phyloP scores from a whole-genome alignment of 2,113 vertebrate species.

The Otis tarda region DNA sequence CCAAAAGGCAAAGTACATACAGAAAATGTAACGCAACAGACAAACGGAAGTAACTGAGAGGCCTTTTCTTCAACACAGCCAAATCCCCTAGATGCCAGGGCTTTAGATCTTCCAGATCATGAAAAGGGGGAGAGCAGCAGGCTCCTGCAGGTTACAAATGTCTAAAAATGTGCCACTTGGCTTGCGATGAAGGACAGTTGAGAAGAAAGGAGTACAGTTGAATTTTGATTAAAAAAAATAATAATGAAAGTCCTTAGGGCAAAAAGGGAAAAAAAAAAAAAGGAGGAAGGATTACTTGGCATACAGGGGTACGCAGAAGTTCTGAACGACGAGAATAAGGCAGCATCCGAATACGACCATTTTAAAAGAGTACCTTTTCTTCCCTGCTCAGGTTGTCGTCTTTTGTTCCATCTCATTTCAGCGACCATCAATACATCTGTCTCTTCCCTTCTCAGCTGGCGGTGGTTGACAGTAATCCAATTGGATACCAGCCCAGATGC shows the following conservation, averaged over 20 bases:
- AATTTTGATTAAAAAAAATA: slow-evolving; percentile 21
- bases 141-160: slow-evolving; percentile 27
- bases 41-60: neutral
- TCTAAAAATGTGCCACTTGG: slow-evolving; percentile 52
- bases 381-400: neutral
- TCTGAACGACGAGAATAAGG: slow-evolving; percentile 31
- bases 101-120: slow-evolving; percentile 27
- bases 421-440: neutral
- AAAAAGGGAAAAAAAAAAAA: neutral
- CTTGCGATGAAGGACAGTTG: slow-evolving; percentile 34
- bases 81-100: neutral
- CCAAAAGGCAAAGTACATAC: neutral
- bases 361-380: slow-evolving; percentile 28
- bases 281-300: slow-evolving; percentile 14
- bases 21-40: accelerated
- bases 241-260: neutral
- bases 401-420: slow-evolving; percentile 38
- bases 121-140: slow-evolving; percentile 50
- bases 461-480: neutral
- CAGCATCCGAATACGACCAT: neutral
- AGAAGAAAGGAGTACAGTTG: slow-evolving; percentile 3
- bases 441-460: neutral
- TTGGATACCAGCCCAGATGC: neutral
- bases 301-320: slow-evolving; percentile 5
- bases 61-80: neutral